phyloP scores from a whole-genome alignment of 2,113 vertebrate genomes.

The Pollimyrus isidori region DNA sequence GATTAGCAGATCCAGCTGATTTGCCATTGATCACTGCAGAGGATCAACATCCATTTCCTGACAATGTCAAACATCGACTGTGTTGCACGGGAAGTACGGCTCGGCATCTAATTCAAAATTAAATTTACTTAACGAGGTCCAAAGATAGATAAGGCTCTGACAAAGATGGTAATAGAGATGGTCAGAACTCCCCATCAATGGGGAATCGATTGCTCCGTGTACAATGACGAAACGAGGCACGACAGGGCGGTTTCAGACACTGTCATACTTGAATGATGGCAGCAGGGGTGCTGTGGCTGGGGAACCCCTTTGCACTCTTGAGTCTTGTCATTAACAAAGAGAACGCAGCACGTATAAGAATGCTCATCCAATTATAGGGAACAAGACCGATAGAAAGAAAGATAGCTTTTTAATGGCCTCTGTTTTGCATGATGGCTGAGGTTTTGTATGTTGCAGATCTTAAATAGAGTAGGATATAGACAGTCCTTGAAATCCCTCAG shows the following conservation, averaged over 20 bases:
- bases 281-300: neutral
- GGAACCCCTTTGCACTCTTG: neutral
- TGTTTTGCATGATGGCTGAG: neutral
- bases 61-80: neutral
- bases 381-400: neutral
- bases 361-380: neutral
- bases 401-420: neutral
- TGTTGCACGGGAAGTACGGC: neutral
- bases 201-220: neutral
- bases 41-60: constrained; percentile 2
- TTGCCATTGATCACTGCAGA: neutral
- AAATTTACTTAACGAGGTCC: neutral
- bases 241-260: neutral
- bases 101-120: constrained; percentile 4
- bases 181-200: neutral
- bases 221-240: neutral
- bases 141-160: neutral
- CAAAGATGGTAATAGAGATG: neutral
- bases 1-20: neutral
- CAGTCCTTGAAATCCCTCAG: neutral
- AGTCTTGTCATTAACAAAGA: neutral
- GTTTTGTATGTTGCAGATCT: neutral
- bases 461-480: neutral
- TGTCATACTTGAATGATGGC: neutral
- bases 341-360: neutral